phyloP scores from a whole-genome alignment of 2,797 vertebrate species.

The Sebastes ruberrimus region DNA sequence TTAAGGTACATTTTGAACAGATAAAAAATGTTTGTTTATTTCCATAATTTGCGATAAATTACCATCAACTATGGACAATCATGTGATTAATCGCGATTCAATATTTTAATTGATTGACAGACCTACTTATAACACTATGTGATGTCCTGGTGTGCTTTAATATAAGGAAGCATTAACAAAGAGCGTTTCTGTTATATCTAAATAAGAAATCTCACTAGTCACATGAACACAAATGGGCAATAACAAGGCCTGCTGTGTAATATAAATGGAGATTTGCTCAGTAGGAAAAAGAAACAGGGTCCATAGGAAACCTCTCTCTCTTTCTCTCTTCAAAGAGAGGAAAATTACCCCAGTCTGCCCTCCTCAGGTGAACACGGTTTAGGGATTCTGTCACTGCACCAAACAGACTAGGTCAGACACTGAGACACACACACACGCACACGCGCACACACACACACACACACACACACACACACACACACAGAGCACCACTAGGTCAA shows the following conservation, averaged over 20 bases:
- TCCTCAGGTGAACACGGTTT: slow-evolving; percentile 81
- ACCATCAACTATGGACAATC: no score
- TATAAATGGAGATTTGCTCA: slow-evolving; percentile 51
- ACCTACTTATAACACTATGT: neutral
- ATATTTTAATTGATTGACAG: no score
- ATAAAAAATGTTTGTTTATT: no score
- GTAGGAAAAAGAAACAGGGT: slow-evolving; percentile 14
- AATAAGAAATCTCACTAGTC: slow-evolving; percentile 39
- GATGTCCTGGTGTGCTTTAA: neutral
- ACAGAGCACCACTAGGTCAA: slow-evolving; percentile 73
- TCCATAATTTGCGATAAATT: no score
- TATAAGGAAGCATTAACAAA: neutral
- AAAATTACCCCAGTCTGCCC: slow-evolving; percentile 84
- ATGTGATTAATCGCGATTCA: no score
- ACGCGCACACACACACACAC: slow-evolving; percentile 1
- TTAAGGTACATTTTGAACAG: no score
- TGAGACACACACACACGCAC: slow-evolving; percentile 1
- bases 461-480: slow-evolving; percentile 10
- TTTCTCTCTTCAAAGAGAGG: slow-evolving; percentile 53
- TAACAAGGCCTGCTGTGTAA: slow-evolving; percentile 13
- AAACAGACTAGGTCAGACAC: slow-evolving; percentile 66
- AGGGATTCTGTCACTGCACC: slow-evolving; percentile 56
- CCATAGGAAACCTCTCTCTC: slow-evolving; percentile 19
- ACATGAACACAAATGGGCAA: slow-evolving; percentile 26
- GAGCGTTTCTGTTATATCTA: slow-evolving; percentile 11